Percentiles rank a stretch among this genome's conserved stretches.
These are phyloP conservation scores for Poeciliopsis retropinna DNA, from an alignment of 2,113 vertebrate genomes.

Conservation along the genomic window DNA sequence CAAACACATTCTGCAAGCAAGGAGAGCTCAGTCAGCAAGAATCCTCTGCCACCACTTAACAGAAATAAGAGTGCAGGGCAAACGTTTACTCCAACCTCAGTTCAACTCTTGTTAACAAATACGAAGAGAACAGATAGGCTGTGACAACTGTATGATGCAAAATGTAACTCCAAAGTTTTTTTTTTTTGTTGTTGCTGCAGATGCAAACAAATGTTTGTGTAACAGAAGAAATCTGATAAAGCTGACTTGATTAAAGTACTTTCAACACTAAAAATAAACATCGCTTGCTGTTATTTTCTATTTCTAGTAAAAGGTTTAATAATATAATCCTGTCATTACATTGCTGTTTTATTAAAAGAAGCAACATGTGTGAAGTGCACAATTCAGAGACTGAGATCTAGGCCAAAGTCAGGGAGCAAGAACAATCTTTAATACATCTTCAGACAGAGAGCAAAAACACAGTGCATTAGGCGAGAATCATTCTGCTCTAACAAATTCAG, in stretches of 20 bases:
- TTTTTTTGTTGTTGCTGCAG: not conserved
- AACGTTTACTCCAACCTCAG: not conserved
- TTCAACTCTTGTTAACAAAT: conserved; percentile 1
- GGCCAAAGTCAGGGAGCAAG: too few species aligned
- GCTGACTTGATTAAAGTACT: too few species aligned
- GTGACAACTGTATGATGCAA: not conserved
- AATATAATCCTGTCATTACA: not conserved
- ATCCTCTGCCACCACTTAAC: conserved; percentile 6
- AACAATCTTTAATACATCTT: too few species aligned
- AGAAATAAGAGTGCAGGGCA: conserved; percentile 1
- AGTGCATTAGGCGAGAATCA: too few species aligned
- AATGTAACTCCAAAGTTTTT: not conserved
- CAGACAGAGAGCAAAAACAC: too few species aligned
- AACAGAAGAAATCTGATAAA: not conserved
- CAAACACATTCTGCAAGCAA: not conserved
- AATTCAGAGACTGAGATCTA: too few species aligned
- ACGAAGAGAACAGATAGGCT: not conserved
- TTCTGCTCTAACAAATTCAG: too few species aligned
- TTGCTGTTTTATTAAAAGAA: not conserved
- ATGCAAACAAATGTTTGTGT: not conserved
- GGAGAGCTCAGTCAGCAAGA: not conserved
- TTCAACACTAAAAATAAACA: too few species aligned
- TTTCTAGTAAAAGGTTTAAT: not conserved
- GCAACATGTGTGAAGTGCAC: too few species aligned
- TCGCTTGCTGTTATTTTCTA: too few species aligned